phyloP scores from a whole-genome alignment of 2,797 vertebrate species.

The Sitta carolinensis region DNA sequence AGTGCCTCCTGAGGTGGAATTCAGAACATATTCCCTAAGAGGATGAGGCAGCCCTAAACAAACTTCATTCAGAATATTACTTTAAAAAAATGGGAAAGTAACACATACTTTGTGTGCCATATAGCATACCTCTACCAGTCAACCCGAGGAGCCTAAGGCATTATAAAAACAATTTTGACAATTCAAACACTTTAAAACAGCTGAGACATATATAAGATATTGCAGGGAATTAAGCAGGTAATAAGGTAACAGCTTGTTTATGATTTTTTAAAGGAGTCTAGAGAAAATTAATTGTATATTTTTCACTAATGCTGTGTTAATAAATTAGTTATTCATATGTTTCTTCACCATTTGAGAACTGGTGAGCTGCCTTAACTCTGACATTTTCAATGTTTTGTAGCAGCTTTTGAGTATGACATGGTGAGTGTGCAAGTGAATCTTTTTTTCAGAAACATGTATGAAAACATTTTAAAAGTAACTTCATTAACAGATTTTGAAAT shows the following conservation, averaged over 20 bases:
- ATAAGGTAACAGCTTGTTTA: slow-evolving; percentile 17
- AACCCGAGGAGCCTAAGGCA: background rate
- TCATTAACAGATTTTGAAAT: background rate
- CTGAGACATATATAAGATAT: slow-evolving; percentile 5
- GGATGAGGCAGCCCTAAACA: background rate
- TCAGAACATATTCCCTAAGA: background rate
- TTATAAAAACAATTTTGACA: background rate
- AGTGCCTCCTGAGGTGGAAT: background rate
- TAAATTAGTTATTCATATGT: background rate
- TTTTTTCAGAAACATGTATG: background rate
- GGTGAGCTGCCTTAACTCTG: background rate
- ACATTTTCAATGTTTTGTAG: background rate
- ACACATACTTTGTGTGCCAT: background rate
- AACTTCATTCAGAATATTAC: slow-evolving; percentile 5
- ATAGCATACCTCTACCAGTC: background rate
- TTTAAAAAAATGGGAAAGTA: background rate
- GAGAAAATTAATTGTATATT: slow-evolving; percentile 8
- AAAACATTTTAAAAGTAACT: background rate
- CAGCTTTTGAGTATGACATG: background rate
- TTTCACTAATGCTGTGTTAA: background rate
- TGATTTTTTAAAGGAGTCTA: slow-evolving; percentile 41
- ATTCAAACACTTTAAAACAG: background rate
- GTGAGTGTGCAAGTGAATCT: background rate
- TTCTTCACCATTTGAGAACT: background rate
- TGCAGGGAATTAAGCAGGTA: background rate